Evolutionary conservation across 2,797 vertebrate species (phyloP), one percentile per base, ranked within the genome.

Genomic region (Periophthalmus magnuspinnatus): DNA sequence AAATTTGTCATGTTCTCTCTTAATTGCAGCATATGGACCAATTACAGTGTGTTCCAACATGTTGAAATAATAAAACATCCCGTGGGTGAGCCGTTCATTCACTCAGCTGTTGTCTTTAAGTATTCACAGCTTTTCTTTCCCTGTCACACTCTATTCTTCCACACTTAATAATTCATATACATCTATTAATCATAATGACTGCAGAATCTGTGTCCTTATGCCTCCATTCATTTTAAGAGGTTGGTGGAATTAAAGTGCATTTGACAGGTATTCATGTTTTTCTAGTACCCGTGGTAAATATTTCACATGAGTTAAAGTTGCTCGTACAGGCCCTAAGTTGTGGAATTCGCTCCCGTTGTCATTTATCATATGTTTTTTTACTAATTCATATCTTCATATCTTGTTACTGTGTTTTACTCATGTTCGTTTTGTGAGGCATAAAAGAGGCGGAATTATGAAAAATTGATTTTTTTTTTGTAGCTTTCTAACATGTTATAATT

Each of bases 151-250:
- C 28, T n/a, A 21, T 66, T 21, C 33, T 66, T 34, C 34, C 28
- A 5, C 2, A 8, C 48, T 66, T 0, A 34, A 66, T 66, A 33
- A 66, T 66, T 66, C 33, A 66, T 8, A 33, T 5, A 2, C 47
- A 66, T 66, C 48, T 33, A 66, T 66, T 66, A 54, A 66, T 66
- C 24, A 66, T 66, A 34, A 34, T 66, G 22, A 21, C 64, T 34
- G 64, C 45, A 50, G 28, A 65, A 50, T 33, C 28, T 5, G 11
- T 16, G 24, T 9, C 22, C 21, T 24, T 24, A 50, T 32, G 28
- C 47, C 48, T 54, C 16, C 28, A n/a, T 13, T 17, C n/a, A 3
- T 45, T 45, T 14, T n/a, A n/a, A 47, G 13, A 16, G 45, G 21
- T 24, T 6, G 10, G 34, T 61, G 33, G 55, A 32, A 56, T 28